These are phyloP conservation scores for Magallana ariakensis DNA, from an alignment of 1,140 invertebrate genomes.

Conservation along the genomic window DNA sequence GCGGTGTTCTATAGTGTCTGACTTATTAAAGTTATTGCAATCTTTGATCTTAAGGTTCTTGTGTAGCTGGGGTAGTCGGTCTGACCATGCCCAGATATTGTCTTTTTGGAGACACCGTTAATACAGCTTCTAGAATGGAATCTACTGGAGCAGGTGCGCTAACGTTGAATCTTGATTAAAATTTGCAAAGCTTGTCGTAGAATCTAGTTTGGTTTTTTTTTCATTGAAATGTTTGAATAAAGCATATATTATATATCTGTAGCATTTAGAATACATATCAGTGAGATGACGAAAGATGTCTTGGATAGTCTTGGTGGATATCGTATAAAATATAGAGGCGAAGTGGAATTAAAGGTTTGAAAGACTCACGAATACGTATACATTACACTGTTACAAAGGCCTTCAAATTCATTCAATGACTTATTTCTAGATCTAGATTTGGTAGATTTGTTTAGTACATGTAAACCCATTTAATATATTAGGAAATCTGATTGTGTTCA, in stretches of 20 bases:
- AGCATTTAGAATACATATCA: slow-evolving; percentile 79
- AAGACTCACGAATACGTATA: background rate
- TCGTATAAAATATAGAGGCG: slow-evolving; percentile 88
- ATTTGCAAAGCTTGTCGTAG: too few species aligned
- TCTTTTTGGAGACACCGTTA: slow-evolving; percentile 81
- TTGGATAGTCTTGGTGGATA: slow-evolving; percentile 89
- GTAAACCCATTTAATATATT: too few species aligned
- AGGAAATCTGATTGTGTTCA: background rate
- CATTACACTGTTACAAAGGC: background rate
- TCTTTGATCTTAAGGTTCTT: slow-evolving; percentile 81
- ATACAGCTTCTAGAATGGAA: slow-evolving; percentile 60
- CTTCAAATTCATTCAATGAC: background rate
- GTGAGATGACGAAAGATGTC: slow-evolving; percentile 84
- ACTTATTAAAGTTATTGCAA: background rate
- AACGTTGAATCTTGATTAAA: background rate
- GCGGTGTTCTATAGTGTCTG: background rate
- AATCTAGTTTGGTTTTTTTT: too few species aligned
- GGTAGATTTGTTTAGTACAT: too few species aligned
- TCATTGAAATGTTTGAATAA: too few species aligned
- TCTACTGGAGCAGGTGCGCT: slow-evolving; percentile 50
- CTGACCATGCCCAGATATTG: slow-evolving; percentile 94
- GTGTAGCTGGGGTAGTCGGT: slow-evolving; percentile 93
- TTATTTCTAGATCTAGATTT: too few species aligned
- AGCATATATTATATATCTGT: slow-evolving; percentile 33
- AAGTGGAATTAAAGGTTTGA: slow-evolving; percentile 88